Conservation (phyloP, 1,140 invertebrate species). For the Potamilus streckersoni region DNA sequence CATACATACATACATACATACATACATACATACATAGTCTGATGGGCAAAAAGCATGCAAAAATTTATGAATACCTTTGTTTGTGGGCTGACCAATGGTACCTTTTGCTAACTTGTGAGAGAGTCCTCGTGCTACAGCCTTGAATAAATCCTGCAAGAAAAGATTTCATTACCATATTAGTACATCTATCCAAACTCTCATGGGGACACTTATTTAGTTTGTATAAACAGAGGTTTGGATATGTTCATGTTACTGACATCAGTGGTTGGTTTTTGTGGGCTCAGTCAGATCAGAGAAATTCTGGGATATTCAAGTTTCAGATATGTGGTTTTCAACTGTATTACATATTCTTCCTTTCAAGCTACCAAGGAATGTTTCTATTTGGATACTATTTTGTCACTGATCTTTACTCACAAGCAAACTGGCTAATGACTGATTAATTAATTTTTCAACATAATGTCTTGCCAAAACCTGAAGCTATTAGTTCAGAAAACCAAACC, state of each 20-base stretch:
- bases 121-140: constrained; percentile 45
- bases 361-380: no score
- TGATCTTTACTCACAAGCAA: no score
- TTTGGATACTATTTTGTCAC: no score
- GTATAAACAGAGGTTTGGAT: not conserved
- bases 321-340: not conserved
- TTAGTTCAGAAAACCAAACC: no score
- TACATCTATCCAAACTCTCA: not conserved
- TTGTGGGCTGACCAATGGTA: constrained; percentile 21
- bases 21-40: no score
- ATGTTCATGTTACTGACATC: not conserved
- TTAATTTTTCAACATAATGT: no score
- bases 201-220: not conserved
- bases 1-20: no score
- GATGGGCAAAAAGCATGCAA: not conserved
- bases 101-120: constrained; percentile 44
- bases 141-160: constrained; percentile 53
- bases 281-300: not conserved
- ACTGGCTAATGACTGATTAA: no score
- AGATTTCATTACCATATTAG: constrained; percentile 1
- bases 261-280: no score
- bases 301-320: not conserved
- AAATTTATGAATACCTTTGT: constrained; percentile 10
- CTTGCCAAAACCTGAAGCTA: no score
- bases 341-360: no score